Conservation (phyloP, 2,797 vertebrate species). For the Rhinogobio ventralis region DNA sequence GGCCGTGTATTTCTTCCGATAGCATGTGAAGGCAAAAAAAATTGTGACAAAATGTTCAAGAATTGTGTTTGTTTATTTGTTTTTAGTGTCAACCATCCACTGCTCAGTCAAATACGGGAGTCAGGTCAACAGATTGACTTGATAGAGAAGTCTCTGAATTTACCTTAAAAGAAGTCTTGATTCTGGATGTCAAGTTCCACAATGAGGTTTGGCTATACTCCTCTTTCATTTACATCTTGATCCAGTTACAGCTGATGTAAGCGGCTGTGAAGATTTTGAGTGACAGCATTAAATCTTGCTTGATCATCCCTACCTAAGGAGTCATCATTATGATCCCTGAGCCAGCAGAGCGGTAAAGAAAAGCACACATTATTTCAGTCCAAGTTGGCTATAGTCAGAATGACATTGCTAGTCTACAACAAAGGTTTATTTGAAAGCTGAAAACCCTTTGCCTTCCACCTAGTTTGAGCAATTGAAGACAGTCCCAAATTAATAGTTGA, state of each 20-base stretch:
- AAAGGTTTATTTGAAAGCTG: not conserved
- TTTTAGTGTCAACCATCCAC: not conserved
- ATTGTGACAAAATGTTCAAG: not conserved
- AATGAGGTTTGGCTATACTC: not conserved
- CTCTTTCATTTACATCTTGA: not conserved
- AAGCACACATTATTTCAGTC: slow-evolving; percentile 15
- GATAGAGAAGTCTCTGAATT: not conserved
- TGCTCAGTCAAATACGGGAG: not conserved
- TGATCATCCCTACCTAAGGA: slow-evolving; percentile 3
- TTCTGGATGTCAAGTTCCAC: not conserved
- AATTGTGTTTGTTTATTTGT: no score
- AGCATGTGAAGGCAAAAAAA: not conserved
- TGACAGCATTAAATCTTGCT: slow-evolving; percentile 33
- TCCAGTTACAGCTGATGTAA: slow-evolving; percentile 7
- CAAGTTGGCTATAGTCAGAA: not conserved
- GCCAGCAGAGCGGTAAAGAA: not conserved
- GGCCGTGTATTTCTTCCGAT: not conserved
- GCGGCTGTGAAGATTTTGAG: not conserved
- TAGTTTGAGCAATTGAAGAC: not conserved
- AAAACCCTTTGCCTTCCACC: not conserved
- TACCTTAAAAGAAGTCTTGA: not conserved
- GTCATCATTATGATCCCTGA: slow-evolving; percentile 18
- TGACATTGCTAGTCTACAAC: not conserved
- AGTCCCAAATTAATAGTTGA: not conserved
- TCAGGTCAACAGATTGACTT: not conserved